phyloP scores from a whole-genome alignment of 2,888 invertebrate species.

The Chaetoderma sp. region DNA sequence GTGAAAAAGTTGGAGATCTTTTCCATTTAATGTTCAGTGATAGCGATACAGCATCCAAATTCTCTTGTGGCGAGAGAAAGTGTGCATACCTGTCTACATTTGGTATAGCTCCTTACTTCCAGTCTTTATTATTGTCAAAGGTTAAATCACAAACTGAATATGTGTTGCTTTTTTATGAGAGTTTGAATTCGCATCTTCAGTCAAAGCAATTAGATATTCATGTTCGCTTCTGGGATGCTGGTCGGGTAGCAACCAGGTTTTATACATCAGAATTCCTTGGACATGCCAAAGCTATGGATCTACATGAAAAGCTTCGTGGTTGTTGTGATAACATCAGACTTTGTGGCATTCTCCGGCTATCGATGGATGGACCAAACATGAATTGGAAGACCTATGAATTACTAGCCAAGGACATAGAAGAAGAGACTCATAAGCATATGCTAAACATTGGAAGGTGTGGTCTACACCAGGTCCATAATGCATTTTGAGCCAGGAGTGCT shows the following conservation, averaged over 20 bases:
- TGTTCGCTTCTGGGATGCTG: constrained; percentile 1
- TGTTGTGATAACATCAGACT: neutral
- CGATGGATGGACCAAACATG: constrained; percentile 12
- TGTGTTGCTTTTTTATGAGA: constrained; percentile 14
- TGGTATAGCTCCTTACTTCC: constrained; percentile 6
- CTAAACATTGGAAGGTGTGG: too few species aligned
- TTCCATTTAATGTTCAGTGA: constrained; percentile 12
- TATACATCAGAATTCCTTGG: constrained; percentile 5
- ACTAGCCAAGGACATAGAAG: too few species aligned
- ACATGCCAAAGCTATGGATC: neutral
- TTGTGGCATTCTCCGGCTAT: constrained; percentile 1
- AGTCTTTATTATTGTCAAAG: neutral
- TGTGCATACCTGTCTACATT: neutral
- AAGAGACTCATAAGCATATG: too few species aligned
- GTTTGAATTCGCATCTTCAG: constrained; percentile 2
- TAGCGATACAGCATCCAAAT: constrained; percentile 1
- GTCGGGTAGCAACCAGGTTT: neutral
- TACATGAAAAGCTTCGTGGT: neutral
- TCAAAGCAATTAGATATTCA: too few species aligned
- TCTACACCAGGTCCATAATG: too few species aligned
- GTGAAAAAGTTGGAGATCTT: neutral
- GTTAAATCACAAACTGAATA: neutral
- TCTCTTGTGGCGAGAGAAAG: constrained; percentile 9
- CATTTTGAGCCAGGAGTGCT: too few species aligned
- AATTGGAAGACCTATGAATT: neutral